Evolutionary conservation across 2,113 vertebrate species (phyloP).

Genomic region (Nothoprocta pentlandii): DNA sequence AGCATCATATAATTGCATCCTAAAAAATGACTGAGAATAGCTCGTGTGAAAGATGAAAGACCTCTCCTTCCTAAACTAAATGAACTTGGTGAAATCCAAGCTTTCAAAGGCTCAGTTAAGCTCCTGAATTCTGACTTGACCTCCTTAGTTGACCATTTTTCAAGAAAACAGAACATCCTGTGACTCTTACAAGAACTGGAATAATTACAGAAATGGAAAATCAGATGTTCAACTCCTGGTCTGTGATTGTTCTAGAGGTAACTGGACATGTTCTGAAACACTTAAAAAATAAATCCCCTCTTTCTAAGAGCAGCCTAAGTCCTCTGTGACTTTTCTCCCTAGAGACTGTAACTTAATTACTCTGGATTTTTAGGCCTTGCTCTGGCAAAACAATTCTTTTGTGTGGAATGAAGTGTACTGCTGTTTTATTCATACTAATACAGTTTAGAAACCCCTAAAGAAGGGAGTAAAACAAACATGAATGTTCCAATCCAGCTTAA

Average conservation of each 20-base stretch:
- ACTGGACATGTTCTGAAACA: neutral
- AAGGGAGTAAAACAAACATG: neutral
- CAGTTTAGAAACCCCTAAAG: neutral
- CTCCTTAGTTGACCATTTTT: neutral
- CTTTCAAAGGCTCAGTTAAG: neutral
- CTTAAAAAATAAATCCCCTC: too few relatives aligned
- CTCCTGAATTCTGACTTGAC: neutral
- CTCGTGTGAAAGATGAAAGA: neutral
- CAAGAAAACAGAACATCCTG: neutral
- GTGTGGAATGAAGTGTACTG: neutral
- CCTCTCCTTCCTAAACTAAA: neutral
- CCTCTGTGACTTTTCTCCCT: neutral
- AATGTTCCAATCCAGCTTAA: neutral
- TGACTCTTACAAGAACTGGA: neutral
- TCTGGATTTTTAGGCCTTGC: neutral
- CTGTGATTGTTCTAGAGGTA: neutral
- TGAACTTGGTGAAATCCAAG: neutral
- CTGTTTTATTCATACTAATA: neutral
- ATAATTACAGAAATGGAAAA: neutral
- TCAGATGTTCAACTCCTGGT: neutral
- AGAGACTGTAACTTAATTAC: neutral
- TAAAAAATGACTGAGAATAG: neutral
- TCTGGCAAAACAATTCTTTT: neutral
- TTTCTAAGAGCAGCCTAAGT: neutral
- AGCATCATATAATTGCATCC: neutral